A percentile compares a stretch with the other conserved stretches of the same genome.
phyloP scores from a whole-genome alignment of 2,113 vertebrate species.

The Lates calcarifer region DNA sequence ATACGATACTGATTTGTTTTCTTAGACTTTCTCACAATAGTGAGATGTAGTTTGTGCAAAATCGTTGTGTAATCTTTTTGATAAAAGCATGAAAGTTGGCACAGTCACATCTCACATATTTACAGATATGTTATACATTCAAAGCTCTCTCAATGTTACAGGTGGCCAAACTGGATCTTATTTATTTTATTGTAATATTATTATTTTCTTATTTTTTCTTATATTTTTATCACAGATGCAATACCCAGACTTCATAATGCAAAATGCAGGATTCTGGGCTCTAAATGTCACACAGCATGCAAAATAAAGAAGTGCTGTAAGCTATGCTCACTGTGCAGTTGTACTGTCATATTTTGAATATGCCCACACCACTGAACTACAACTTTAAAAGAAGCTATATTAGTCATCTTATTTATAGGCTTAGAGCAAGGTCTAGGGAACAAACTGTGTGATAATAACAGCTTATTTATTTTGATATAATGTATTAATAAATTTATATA shows the following conservation, averaged over 20 bases:
- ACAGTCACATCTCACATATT: constrained; percentile 33
- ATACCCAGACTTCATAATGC: not conserved
- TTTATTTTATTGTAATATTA: not conserved
- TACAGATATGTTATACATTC: constrained; percentile 33
- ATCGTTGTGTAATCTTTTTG: constrained; percentile 69
- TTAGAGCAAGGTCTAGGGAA: not conserved
- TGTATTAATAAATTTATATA: too few species aligned
- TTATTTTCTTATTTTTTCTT: not conserved
- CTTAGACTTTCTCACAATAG: constrained; percentile 40
- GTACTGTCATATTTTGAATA: not conserved
- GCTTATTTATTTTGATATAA: too few species aligned
- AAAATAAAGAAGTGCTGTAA: not conserved
- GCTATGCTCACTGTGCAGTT: not conserved
- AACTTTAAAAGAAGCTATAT: too few species aligned
- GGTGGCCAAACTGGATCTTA: not conserved
- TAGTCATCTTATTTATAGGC: not conserved
- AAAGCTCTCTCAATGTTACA: not conserved
- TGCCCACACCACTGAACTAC: not conserved
- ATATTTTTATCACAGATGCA: not conserved
- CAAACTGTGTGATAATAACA: not conserved
- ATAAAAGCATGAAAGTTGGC: constrained; percentile 51
- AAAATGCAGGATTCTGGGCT: not conserved
- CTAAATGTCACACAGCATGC: not conserved
- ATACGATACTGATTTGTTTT: constrained; percentile 56
- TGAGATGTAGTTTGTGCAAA: constrained; percentile 56